Evolutionary conservation across 2,888 invertebrate genomes (phyloP), one percentile per base, ranked within the genome.

Genomic region (Julus scandinavius): DNA sequence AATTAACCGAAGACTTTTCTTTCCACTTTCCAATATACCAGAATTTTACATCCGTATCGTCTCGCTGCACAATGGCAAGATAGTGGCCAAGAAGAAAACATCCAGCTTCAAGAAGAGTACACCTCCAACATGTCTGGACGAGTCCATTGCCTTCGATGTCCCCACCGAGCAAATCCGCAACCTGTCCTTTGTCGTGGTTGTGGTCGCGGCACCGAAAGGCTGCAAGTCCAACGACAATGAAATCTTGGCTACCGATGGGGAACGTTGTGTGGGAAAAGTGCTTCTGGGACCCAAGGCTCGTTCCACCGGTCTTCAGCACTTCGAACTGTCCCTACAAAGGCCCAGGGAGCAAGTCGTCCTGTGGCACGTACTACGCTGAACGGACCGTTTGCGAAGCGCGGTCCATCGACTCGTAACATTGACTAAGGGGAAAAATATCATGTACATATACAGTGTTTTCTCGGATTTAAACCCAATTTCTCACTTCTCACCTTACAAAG

Each of bases 61-160:
- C 3, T 20, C 58, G 6, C 29, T 88, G 41, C 50, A 85, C 88
- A 88, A 88, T 50, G 88, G 88, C 45, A 86, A 87, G 41, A 41
- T 88, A 80, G 87, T 87, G 17, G 49, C 80, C 20, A 88, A 88
- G 29, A 88, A 88, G 88, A 88, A 88, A 41, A 88, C 88, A 3
- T 72, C 17, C 1, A 54, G 49, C 20, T 17, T 20, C 29, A 40
- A 6, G 4, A 72, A 17, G 17, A 87, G 38, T 20, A n/a, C 88
- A 40, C 13, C 80, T 63, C 29, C 50, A 11, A 41, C n/a, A n/a
- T n/a, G 45, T 49, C 83, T 88, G 72, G 87, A 88, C 49, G 88
- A 88, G 20, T 88, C 88, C 1, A n/a, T 88, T 40, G 88, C 88
- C n/a, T 88, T 88, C 63, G 88, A 88, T 38, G 45, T 88, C 1